phyloP scores from a whole-genome alignment of 2,888 invertebrate genomes.

The Prosopocoilus inquinatus region DNA sequence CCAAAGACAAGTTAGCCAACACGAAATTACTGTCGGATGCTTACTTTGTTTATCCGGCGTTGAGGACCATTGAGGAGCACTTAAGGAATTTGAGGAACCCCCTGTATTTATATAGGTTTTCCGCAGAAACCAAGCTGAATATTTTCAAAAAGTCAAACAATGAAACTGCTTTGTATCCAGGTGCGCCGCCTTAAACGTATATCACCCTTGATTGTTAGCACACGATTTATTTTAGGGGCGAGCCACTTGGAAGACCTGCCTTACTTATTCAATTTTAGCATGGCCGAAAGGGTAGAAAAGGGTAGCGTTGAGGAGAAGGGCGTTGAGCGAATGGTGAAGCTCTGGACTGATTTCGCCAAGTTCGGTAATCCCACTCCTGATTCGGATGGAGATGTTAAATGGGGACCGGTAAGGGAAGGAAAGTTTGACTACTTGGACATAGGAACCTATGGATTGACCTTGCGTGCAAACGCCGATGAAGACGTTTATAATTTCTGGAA shows the following conservation, averaged over 20 bases:
- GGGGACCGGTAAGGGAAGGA: slow-evolving; percentile 1
- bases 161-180: slow-evolving; percentile 3
- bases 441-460: not conserved
- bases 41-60: slow-evolving; percentile 7
- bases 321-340: slow-evolving; percentile 5
- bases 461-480: not conserved
- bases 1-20: not conserved
- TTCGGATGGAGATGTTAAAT: not conserved
- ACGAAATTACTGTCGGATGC: slow-evolving; percentile 7
- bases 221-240: slow-evolving; percentile 3
- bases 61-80: slow-evolving; percentile 1
- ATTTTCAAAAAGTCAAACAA: not conserved
- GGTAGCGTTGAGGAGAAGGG: slow-evolving; percentile 5
- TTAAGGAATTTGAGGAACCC: not conserved
- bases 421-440: slow-evolving; percentile 11
- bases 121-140: slow-evolving; percentile 10
- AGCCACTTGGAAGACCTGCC: slow-evolving; percentile 8
- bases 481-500: slow-evolving; percentile 6
- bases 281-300: not conserved
- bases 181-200: not conserved
- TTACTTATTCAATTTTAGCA: slow-evolving; percentile 3
- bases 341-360: slow-evolving; percentile 18
- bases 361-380: slow-evolving; percentile 11
- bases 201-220: not conserved
- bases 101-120: slow-evolving; percentile 13